These are phyloP conservation scores for Thrips palmi DNA, from an alignment of 1,140 invertebrate genomes.

Conservation along the genomic window DNA sequence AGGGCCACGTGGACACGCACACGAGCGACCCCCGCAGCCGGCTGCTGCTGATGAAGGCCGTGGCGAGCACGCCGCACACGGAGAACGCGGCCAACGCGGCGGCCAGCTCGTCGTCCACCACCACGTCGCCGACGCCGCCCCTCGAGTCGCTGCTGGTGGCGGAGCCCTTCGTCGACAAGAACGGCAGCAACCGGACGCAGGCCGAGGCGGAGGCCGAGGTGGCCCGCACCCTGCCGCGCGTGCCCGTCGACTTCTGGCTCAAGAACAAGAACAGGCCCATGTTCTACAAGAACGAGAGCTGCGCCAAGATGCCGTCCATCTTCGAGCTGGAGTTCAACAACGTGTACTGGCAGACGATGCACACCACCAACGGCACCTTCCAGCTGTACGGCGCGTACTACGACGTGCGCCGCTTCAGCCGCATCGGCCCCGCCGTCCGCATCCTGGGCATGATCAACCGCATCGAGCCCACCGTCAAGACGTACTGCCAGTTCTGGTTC, in stretches of 20 bases:
- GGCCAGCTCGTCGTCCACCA: constrained; percentile 2
- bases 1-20: constrained; percentile 10
- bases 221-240: constrained; percentile 50
- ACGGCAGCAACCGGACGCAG: constrained; percentile 36
- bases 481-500: constrained; percentile 82
- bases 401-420: constrained; percentile 55
- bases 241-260: constrained; percentile 70
- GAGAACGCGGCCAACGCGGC: neutral
- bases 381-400: constrained; percentile 75
- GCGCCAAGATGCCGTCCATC: constrained; percentile 62
- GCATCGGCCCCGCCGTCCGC: constrained; percentile 59
- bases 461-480: constrained; percentile 63
- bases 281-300: constrained; percentile 52
- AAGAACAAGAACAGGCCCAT: constrained; percentile 50
- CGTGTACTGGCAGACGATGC: constrained; percentile 72
- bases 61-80: constrained; percentile 4
- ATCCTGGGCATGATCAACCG: constrained; percentile 82
- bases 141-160: constrained; percentile 16
- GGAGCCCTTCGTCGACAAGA: constrained; percentile 42
- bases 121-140: constrained; percentile 6
- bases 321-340: constrained; percentile 84
- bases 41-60: neutral
- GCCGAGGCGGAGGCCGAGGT: constrained; percentile 61
- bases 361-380: constrained; percentile 65
- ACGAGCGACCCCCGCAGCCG: constrained; percentile 5